These are phyloP conservation scores for Percina caprodes DNA, from an alignment of 2,113 vertebrate species.

Conservation along the genomic window DNA sequence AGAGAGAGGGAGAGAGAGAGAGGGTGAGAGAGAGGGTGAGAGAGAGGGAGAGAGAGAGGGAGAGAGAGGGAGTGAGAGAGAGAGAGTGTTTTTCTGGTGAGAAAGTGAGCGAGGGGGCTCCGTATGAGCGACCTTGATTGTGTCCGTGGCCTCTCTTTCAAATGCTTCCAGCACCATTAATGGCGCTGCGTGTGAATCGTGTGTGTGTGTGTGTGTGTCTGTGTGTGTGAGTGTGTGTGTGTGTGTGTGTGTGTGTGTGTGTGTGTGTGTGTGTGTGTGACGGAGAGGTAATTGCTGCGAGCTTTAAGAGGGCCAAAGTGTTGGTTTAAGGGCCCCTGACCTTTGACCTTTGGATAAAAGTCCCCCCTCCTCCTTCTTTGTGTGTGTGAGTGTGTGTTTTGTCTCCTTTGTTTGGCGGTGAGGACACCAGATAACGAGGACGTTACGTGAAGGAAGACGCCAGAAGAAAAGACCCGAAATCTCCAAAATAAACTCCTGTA, in stretches of 20 bases:
- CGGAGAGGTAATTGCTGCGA: conserved; percentile 82
- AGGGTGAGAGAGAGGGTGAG: too few relatives aligned
- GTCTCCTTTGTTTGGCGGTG: conserved; percentile 33
- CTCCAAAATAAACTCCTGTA: background rate
- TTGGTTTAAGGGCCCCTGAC: conserved; percentile 83
- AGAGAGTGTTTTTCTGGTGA: too few relatives aligned
- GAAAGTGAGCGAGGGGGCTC: too few relatives aligned
- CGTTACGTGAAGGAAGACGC: conserved; percentile 5
- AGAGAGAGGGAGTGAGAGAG: too few relatives aligned
- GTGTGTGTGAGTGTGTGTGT: conserved; percentile 1
- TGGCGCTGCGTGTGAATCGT: too few relatives aligned
- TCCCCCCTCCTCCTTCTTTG: conserved; percentile 14
- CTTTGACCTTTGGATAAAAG: conserved; percentile 70
- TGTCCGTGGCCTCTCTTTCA: too few relatives aligned
- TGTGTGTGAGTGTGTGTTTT: conserved; percentile 50
- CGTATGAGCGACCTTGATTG: too few relatives aligned
- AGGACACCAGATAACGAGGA: conserved; percentile 9
- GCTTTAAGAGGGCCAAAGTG: conserved; percentile 75
- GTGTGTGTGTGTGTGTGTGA: conserved; percentile 11
- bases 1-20: too few relatives aligned
- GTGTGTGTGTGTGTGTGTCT: too few relatives aligned
- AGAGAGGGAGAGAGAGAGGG: too few relatives aligned
- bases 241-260: conserved; percentile 10
- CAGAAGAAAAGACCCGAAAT: background rate
- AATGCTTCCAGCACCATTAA: too few relatives aligned